Percentiles rank a stretch among this genome's conserved stretches.
These are phyloP conservation scores for Thryonomys swinderianus DNA, from an alignment of 2,113 vertebrate genomes.

Conservation along the genomic window DNA sequence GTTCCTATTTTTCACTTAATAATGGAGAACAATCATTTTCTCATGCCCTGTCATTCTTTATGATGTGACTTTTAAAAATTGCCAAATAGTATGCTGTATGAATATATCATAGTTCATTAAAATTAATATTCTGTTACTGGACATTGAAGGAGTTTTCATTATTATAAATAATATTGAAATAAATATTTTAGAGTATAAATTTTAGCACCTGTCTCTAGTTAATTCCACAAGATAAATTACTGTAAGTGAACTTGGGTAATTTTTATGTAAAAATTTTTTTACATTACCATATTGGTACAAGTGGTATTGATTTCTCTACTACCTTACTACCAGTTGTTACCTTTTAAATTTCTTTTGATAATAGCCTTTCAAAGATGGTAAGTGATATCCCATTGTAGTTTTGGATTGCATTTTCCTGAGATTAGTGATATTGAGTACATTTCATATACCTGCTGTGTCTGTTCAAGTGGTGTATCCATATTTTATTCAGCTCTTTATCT, in stretches of 20 bases:
- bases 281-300: neutral
- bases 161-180: constrained; percentile 18
- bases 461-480: neutral
- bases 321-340: neutral
- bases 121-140: neutral
- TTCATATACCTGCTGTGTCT: neutral
- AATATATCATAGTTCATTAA: neutral
- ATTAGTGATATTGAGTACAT: neutral
- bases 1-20: constrained; percentile 1
- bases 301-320: neutral
- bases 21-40: constrained; percentile 16
- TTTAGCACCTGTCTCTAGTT: constrained; percentile 7
- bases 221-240: constrained; percentile 6
- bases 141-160: constrained; percentile 18
- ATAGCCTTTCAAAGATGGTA: too few species aligned
- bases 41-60: constrained; percentile 3
- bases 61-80: constrained; percentile 8
- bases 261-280: constrained; percentile 7
- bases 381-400: neutral
- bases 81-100: neutral
- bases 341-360: neutral
- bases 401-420: neutral
- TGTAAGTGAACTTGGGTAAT: neutral
- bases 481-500: neutral
- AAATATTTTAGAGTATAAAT: constrained; percentile 32